A percentile compares a stretch with the other conserved stretches of the same genome.
These are phyloP conservation scores for Dioctria linearis DNA, from an alignment of 2,888 invertebrate species.

Conservation along the genomic window DNA sequence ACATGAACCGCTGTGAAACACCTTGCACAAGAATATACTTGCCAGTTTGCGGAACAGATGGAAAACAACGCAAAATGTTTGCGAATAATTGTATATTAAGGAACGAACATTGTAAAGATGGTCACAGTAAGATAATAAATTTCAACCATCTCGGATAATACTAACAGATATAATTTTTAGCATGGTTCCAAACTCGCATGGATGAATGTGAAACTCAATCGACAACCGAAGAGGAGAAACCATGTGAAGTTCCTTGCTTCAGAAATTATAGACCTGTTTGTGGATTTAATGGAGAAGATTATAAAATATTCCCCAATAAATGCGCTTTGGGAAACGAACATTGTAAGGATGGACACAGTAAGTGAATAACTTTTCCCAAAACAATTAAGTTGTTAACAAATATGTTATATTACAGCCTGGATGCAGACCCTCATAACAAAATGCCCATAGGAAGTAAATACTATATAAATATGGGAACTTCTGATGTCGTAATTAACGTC, in stretches of 20 bases:
- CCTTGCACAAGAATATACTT: not conserved
- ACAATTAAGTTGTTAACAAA: no score
- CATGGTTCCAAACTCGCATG: conserved; percentile 8
- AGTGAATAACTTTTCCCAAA: not conserved
- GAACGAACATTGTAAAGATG: not conserved
- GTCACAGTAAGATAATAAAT: not conserved
- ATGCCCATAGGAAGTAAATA: no score
- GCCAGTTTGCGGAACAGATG: conserved; percentile 9
- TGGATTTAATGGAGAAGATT: conserved; percentile 24
- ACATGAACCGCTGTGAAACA: not conserved
- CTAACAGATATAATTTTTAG: not conserved
- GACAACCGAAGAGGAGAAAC: not conserved
- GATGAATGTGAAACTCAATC: not conserved
- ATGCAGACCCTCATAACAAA: no score
- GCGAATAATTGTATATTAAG: not conserved
- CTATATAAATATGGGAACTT: no score
- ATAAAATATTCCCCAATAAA: conserved; percentile 27
- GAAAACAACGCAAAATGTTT: not conserved
- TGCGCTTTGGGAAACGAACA: conserved; percentile 11
- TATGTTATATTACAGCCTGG: no score
- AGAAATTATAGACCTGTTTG: conserved; percentile 9
- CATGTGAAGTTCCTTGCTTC: not conserved
- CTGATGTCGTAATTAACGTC: no score
- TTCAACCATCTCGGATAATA: not conserved
- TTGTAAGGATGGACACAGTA: conserved; percentile 15